Evolutionary conservation across 2,888 invertebrate species (phyloP).

Genomic region (Gortyna flavago): DNA sequence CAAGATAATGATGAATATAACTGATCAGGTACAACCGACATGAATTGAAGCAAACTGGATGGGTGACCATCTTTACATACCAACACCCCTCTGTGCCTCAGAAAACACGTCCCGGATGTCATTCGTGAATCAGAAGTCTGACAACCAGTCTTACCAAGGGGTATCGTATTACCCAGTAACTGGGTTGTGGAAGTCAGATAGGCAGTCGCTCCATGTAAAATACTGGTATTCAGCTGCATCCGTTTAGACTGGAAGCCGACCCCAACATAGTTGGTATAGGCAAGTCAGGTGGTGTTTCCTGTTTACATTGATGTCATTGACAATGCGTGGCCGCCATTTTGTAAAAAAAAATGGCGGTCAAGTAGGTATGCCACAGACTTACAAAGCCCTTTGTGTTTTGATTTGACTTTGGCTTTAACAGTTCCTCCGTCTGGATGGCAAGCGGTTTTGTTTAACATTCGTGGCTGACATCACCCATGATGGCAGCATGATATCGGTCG

Average conservation of each 20-base stretch:
- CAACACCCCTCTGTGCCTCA: background rate
- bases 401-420: constrained; percentile 57
- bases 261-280: no score
- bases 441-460: constrained; percentile 96
- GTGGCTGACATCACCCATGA: constrained; percentile 97
- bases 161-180: no score
- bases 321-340: no score
- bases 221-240: no score
- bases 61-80: background rate
- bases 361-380: no score
- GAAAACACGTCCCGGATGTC: background rate
- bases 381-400: background rate
- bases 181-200: background rate
- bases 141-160: no score
- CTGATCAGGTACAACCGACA: constrained; percentile 54
- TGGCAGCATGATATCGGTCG: constrained; percentile 93
- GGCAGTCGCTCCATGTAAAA: background rate
- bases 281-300: no score
- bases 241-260: no score
- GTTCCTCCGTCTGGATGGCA: constrained; percentile 78
- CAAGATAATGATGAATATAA: constrained; percentile 91
- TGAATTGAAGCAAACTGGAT: background rate
- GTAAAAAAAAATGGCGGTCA: no score
- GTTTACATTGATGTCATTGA: no score
- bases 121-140: background rate